Conservation (phyloP, 1,140 invertebrate species). For the Hypsibius dujardini region DNA sequence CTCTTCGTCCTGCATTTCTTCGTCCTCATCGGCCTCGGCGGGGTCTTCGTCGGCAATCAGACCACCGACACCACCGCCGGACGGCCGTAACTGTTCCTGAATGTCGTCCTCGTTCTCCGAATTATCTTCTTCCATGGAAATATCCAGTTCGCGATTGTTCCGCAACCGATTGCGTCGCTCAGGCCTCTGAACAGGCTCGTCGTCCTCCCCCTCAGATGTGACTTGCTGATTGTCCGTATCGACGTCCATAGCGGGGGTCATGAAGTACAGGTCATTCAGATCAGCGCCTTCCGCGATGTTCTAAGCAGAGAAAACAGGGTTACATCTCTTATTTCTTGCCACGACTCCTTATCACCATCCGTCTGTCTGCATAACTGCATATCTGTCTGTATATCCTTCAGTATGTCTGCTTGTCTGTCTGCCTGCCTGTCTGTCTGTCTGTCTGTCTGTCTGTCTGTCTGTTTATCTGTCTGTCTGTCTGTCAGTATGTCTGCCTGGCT, state of each 20-base stretch:
- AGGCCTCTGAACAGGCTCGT: constrained; percentile 25
- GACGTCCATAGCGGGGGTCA: constrained; percentile 24
- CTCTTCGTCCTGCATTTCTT: constrained; percentile 23
- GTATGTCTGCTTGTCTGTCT: no score
- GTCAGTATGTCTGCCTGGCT: no score
- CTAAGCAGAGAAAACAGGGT: no score
- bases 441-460: no score
- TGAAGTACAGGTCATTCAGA: not conserved
- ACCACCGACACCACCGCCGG: no score
- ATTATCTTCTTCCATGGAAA: constrained; percentile 25
- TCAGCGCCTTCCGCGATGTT: not conserved
- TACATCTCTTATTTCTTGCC: no score
- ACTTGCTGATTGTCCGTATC: constrained; percentile 28
- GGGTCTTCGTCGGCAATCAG: constrained; percentile 22
- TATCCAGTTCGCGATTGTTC: constrained; percentile 19
- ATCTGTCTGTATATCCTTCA: no score
- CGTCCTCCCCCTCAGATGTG: constrained; percentile 29
- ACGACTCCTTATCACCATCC: no score
- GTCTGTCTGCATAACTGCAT: no score
- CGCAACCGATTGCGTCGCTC: not conserved
- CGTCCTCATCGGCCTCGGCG: constrained; percentile 23
- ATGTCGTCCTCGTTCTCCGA: constrained; percentile 2
- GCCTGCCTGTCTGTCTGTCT: no score
- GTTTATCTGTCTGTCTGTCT: no score
- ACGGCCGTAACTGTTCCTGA: constrained; percentile 13